phyloP scores from a whole-genome alignment of 2,113 vertebrate species.

The Phoxinus phoxinus region DNA sequence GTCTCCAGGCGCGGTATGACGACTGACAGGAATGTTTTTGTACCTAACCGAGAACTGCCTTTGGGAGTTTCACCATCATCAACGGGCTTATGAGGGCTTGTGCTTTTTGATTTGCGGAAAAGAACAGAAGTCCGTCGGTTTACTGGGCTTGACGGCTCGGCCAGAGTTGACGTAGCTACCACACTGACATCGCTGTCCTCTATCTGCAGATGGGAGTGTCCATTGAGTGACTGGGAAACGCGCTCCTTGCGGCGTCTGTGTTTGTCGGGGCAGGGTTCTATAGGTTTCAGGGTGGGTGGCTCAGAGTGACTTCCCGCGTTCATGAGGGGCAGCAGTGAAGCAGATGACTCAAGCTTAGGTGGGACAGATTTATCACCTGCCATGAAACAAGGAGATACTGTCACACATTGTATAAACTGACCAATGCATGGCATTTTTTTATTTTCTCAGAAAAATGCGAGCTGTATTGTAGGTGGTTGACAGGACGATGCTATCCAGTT shows the following conservation, averaged over 20 bases:
- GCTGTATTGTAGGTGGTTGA: neutral
- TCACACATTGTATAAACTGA: neutral
- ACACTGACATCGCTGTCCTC: slow-evolving; percentile 83
- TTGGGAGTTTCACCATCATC: slow-evolving; percentile 83
- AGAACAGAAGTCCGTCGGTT: slow-evolving; percentile 91
- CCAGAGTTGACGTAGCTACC: slow-evolving; percentile 86
- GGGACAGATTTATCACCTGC: slow-evolving; percentile 95
- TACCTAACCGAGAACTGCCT: slow-evolving; percentile 87
- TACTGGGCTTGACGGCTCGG: slow-evolving; percentile 85
- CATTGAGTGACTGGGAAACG: slow-evolving; percentile 82
- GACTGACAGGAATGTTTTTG: slow-evolving; percentile 98
- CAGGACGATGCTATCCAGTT: neutral
- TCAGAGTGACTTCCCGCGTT: slow-evolving; percentile 89
- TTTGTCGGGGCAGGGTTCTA: slow-evolving; percentile 86
- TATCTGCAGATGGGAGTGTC: slow-evolving; percentile 82
- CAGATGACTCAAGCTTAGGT: slow-evolving; percentile 95
- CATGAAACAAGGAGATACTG: slow-evolving; percentile 63
- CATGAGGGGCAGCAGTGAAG: slow-evolving; percentile 90
- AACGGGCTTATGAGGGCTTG: slow-evolving; percentile 84
- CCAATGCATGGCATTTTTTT: neutral
- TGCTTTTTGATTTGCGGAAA: slow-evolving; percentile 92
- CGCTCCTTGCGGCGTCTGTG: slow-evolving; percentile 80
- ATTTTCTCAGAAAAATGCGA: neutral
- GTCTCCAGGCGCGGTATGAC: slow-evolving; percentile 97
- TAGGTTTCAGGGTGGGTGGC: slow-evolving; percentile 95